These are phyloP conservation scores for Sceloporus tristichus DNA, from an alignment of 2,113 vertebrate genomes.

Conservation along the genomic window DNA sequence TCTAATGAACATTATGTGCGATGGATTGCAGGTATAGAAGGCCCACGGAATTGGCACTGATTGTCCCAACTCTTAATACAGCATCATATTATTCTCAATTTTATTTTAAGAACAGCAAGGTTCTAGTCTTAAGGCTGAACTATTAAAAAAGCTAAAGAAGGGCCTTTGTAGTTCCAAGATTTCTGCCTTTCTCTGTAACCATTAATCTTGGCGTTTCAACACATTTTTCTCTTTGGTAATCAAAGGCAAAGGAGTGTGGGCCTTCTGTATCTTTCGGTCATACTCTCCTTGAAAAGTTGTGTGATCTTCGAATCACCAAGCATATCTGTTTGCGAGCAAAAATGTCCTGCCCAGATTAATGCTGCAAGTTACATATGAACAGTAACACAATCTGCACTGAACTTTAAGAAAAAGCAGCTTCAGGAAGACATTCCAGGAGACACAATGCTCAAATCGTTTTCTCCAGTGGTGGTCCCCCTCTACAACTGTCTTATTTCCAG, in stretches of 20 bases:
- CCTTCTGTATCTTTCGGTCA: neutral
- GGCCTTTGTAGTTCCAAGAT: neutral
- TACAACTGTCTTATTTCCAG: no score
- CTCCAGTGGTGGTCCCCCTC: neutral
- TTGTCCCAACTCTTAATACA: neutral
- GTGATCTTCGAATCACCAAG: neutral
- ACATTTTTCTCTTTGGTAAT: no score
- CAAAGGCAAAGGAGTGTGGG: no score
- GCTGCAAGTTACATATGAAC: neutral
- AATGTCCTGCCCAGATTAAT: neutral
- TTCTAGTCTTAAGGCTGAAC: no score
- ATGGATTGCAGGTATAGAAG: neutral
- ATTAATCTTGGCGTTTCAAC: neutral
- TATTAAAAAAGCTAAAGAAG: neutral
- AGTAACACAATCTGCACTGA: neutral
- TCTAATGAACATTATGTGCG: neutral
- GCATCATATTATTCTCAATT: neutral
- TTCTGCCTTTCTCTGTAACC: neutral
- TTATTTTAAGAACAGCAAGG: neutral
- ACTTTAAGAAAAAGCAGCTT: neutral
- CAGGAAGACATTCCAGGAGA: neutral
- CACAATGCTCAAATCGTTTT: neutral
- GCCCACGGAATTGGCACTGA: neutral
- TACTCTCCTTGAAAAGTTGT: neutral
- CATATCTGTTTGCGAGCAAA: neutral